Base-by-base conservation (phyloP, 2,797 vertebrate species). In the Botia almorhae region DNA sequence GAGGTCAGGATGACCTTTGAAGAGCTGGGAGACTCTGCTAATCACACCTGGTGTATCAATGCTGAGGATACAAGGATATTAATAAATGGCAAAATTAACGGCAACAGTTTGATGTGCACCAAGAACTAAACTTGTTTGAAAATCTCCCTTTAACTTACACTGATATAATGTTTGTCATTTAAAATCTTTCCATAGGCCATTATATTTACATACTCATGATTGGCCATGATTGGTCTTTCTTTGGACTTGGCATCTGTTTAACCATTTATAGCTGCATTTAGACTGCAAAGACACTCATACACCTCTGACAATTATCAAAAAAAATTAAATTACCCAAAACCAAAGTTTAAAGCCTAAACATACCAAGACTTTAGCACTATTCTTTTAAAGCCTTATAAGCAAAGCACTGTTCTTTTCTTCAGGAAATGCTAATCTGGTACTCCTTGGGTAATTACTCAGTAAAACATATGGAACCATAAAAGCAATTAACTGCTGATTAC, bases 1-100 rank as follows among this genome's bases (percentile, higher is more conserved):
- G 84, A 99, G 92, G 87, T 99, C 98, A 5, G 98, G 98, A 63
- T 99, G 98, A 81, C 98, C 98, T 87, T 99, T 99, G 91, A 99
- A 99, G 70, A 99, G 96, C 92, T 99, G 98, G 0, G 98, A 99
- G 10, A 99, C 98, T 0, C 98, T 96, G 92, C 96, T 99, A 90
- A 99, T 99, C 91, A 99, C 98, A 56, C 98, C 98, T 1, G 98
- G 98, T 76, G 98, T 99, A 91, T 99, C 98, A 3, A 99, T 99
- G 89, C 98, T 99, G 92, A 84, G 78, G 67, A 78, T 64, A 88
- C 13, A 82, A 56, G 11, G 3, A 73, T 17, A 75, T 14, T 69
- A 6, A 26, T 26, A 26, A 26, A 26, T 26, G 23, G 23, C 23
- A 26, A 26, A 39, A 36, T 8, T 61, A 48, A 68, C 46, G 63